Percentiles rank a stretch among this genome's conserved stretches.
These are phyloP conservation scores for Drosophila barbarae DNA, from an alignment of 2,888 invertebrate genomes.

Conservation along the genomic window DNA sequence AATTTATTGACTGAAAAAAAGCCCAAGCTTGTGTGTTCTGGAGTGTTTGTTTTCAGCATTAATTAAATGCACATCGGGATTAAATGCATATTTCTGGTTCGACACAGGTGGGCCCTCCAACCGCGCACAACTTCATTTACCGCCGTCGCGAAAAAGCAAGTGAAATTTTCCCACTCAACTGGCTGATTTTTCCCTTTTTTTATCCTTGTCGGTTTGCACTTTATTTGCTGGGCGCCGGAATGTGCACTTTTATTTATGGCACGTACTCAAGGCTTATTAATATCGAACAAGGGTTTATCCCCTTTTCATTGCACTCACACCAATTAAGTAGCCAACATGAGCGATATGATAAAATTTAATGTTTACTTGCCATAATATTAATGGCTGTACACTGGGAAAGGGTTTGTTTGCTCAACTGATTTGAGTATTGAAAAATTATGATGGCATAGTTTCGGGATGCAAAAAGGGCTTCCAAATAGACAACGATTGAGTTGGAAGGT, in stretches of 20 bases:
- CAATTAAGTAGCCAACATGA: slow-evolving; percentile 31
- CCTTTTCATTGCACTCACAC: slow-evolving; percentile 27
- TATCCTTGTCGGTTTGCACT: slow-evolving; percentile 8
- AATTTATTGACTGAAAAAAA: slow-evolving; percentile 61
- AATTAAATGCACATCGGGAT: slow-evolving; percentile 67
- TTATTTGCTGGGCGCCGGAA: slow-evolving; percentile 47
- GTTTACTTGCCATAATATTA: slow-evolving; percentile 19
- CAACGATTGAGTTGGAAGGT: background rate
- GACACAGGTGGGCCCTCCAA: slow-evolving; percentile 28
- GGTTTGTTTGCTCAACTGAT: background rate
- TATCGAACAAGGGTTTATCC: slow-evolving; percentile 37
- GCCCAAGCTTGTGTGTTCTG: slow-evolving; percentile 10
- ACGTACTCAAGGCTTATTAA: slow-evolving; percentile 48
- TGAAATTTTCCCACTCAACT: slow-evolving; percentile 5
- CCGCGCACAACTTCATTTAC: slow-evolving; percentile 21
- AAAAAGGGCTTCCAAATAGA: background rate
- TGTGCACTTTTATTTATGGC: slow-evolving; percentile 48
- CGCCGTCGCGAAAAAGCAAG: slow-evolving; percentile 4
- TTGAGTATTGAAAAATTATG: background rate
- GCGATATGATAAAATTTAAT: slow-evolving; percentile 34
- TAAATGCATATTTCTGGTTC: slow-evolving; percentile 56
- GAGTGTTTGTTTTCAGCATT: slow-evolving; percentile 63
- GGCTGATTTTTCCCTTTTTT: background rate
- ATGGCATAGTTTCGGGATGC: slow-evolving; percentile 19
- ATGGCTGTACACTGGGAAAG: slow-evolving; percentile 3